Evolutionary conservation across 2,113 vertebrate genomes (phyloP).

Genomic region (Perognathus longimembris): DNA sequence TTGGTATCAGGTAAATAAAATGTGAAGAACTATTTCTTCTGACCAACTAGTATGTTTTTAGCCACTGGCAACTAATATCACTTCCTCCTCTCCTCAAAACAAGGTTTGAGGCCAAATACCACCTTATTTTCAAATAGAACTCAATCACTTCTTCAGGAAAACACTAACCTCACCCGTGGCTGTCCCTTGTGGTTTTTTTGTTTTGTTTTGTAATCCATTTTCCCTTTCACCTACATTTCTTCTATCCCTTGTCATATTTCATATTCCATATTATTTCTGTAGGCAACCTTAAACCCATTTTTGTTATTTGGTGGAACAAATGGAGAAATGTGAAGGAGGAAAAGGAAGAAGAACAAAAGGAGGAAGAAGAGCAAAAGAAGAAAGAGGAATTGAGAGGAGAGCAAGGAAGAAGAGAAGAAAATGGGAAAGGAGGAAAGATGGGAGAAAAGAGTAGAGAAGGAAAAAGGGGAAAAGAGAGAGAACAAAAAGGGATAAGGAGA

Average conservation of each 20-base stretch:
- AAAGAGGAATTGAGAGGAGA: not conserved
- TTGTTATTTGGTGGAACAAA: not conserved
- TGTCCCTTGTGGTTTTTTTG: not conserved
- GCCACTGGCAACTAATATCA: not conserved
- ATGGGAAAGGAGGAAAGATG: not conserved
- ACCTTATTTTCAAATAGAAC: constrained; percentile 31
- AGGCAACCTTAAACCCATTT: not conserved
- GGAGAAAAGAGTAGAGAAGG: not conserved
- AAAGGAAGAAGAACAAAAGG: not conserved
- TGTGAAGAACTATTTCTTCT: not conserved
- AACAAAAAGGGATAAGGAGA: not conserved
- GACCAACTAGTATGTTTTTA: not conserved
- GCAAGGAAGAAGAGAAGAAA: not conserved
- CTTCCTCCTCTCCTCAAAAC: not conserved
- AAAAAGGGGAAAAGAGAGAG: not conserved
- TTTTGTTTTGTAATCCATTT: not conserved
- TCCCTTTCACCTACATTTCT: not conserved
- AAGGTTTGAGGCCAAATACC: not conserved
- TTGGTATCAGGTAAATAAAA: not conserved
- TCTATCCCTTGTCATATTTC: constrained; percentile 14
- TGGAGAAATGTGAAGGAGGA: not conserved
- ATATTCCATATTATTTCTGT: constrained; percentile 3
- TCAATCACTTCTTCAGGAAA: not conserved
- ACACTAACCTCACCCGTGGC: not conserved
- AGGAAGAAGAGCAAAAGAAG: not conserved